Conservation (phyloP, 1,140 invertebrate genomes). For the Pseudomyrmex pallidus region DNA sequence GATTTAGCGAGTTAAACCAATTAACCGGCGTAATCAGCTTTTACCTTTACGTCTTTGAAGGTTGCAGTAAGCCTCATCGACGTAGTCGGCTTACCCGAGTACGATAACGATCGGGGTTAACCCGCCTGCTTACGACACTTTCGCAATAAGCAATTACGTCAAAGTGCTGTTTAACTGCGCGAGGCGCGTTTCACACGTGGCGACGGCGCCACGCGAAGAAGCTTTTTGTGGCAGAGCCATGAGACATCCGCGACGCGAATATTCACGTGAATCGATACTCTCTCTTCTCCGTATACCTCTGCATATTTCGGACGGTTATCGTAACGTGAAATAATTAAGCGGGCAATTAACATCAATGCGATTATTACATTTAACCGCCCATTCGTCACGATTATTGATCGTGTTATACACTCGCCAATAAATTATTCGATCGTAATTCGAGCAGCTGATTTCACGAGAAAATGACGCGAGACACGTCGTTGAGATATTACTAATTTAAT, state of each 20-base stretch:
- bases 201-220: background rate
- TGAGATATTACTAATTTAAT: conserved; percentile 32
- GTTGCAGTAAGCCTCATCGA: conserved; percentile 45
- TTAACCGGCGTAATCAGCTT: conserved; percentile 65
- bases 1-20: conserved; percentile 46
- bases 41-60: conserved; percentile 46
- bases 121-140: conserved; percentile 57
- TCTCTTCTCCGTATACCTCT: background rate
- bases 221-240: conserved; percentile 20
- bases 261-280: conserved; percentile 12
- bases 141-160: conserved; percentile 66
- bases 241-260: conserved; percentile 12
- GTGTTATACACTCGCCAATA: conserved; percentile 30
- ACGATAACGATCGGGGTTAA: conserved; percentile 58
- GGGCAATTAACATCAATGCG: conserved; percentile 44
- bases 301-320: background rate
- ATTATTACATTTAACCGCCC: conserved; percentile 52
- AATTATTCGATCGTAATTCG: conserved; percentile 41
- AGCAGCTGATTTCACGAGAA: conserved; percentile 41
- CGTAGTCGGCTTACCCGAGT: conserved; percentile 29
- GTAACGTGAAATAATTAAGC: conserved; percentile 49
- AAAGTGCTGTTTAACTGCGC: conserved; percentile 46
- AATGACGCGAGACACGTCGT: conserved; percentile 15
- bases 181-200: conserved; percentile 27
- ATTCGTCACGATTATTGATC: conserved; percentile 50